phyloP scores from a whole-genome alignment of 2,797 vertebrate genomes.

The Pachyuromys duprasi region DNA sequence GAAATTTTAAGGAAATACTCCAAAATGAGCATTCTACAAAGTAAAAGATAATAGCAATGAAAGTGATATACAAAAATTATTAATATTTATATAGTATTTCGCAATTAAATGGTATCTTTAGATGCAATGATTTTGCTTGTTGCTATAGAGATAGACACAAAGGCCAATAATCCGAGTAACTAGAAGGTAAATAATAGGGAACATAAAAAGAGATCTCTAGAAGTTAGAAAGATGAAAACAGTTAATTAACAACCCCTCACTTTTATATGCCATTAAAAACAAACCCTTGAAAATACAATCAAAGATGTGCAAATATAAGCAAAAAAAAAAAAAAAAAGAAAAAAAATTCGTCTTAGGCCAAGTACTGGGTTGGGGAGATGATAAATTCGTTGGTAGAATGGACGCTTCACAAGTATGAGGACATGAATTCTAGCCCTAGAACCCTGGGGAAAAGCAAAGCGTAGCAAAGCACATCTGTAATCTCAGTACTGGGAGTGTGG shows the following conservation, averaged over 20 bases:
- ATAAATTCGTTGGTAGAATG: not conserved
- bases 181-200: not conserved
- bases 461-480: not conserved
- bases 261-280: conserved; percentile 27
- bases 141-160: not conserved
- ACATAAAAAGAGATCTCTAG: not conserved
- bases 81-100: not conserved
- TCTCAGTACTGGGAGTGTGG: not conserved
- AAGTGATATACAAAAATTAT: not conserved
- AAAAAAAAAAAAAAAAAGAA: not conserved
- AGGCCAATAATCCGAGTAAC: not conserved
- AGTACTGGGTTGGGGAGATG: no score
- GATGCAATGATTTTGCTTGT: not conserved
- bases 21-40: conserved; percentile 32
- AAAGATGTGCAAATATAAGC: not conserved
- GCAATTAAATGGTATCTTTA: not conserved
- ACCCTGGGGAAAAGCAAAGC: not conserved
- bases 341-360: not conserved
- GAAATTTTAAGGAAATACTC: conserved; percentile 42
- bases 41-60: conserved; percentile 31
- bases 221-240: conserved; percentile 30
- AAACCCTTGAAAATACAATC: not conserved
- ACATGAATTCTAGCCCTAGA: not conserved
- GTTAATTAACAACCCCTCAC: not conserved
- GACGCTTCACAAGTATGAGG: not conserved